A percentile compares a stretch with the other conserved stretches of the same genome.
Evolutionary conservation across 2,797 vertebrate species (phyloP).

Genomic region (Gambelia wislizenii): DNA sequence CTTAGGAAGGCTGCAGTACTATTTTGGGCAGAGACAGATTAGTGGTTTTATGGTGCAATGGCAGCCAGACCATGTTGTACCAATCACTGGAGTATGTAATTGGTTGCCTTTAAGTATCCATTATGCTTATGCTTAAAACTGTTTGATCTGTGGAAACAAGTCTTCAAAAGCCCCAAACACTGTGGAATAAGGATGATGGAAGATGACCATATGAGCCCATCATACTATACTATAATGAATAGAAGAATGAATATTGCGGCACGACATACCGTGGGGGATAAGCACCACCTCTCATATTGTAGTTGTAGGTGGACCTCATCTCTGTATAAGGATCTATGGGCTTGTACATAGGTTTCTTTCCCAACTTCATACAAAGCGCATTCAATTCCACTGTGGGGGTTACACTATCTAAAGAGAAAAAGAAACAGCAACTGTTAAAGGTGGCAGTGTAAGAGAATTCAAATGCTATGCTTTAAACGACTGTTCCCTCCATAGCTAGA

Average conservation of each 20-base stretch:
- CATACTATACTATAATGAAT: neutral
- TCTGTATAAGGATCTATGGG: slow-evolving; percentile 93
- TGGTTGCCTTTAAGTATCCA: neutral
- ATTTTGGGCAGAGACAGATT: neutral
- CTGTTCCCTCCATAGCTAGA: neutral
- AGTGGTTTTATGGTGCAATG: neutral
- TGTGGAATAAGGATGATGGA: neutral
- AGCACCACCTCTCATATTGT: slow-evolving; percentile 86
- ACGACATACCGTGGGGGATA: slow-evolving; percentile 82
- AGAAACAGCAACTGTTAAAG: slow-evolving; percentile 26
- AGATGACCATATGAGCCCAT: neutral
- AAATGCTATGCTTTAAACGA: neutral
- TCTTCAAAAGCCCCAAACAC: neutral
- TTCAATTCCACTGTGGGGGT: slow-evolving; percentile 95
- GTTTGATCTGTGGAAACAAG: no score
- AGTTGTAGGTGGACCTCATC: slow-evolving; percentile 95
- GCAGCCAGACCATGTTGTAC: neutral
- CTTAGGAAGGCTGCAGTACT: neutral
- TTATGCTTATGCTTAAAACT: neutral
- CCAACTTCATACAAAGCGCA: slow-evolving; percentile 96
- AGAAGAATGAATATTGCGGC: neutral
- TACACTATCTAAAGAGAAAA: slow-evolving; percentile 84
- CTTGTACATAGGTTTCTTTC: slow-evolving; percentile 97
- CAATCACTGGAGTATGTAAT: neutral
- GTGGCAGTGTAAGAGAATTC: neutral